Conservation (phyloP, 2,888 invertebrate species). For the Diarsia rubi region DNA sequence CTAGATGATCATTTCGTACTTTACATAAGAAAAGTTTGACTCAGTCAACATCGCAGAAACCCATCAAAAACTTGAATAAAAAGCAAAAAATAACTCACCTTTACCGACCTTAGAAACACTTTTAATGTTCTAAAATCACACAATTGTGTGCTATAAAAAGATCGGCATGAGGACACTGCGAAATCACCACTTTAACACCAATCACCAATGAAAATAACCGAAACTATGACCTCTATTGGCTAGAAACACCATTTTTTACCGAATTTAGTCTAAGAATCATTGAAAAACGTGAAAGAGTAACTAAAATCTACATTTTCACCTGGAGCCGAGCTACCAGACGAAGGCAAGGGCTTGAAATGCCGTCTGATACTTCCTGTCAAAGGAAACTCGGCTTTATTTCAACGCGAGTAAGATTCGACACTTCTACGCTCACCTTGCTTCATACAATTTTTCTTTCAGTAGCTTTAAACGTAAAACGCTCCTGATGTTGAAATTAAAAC, state of each 20-base stretch:
- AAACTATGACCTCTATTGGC: conserved; percentile 4
- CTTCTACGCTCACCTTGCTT: conserved; percentile 4
- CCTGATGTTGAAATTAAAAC: not conserved
- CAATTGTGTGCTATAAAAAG: conserved; percentile 36
- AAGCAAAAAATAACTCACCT: conserved; percentile 40
- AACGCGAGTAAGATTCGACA: conserved; percentile 16
- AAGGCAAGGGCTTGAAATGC: conserved; percentile 43
- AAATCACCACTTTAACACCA: conserved; percentile 22
- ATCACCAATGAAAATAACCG: conserved; percentile 36
- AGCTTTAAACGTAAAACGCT: not conserved
- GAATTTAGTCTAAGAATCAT: conserved; percentile 47
- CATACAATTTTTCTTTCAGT: conserved; percentile 29
- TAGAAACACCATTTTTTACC: conserved; percentile 36
- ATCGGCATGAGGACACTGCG: conserved; percentile 37
- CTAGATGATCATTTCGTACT: not conserved
- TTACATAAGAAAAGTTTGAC: not conserved
- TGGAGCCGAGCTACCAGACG: conserved; percentile 52
- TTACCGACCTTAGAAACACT: conserved; percentile 3
- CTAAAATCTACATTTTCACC: conserved; percentile 66
- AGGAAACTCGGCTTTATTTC: conserved; percentile 45
- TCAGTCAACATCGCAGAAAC: not conserved
- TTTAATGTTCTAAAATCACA: conserved; percentile 36
- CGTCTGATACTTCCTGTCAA: not conserved
- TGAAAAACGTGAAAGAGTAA: conserved; percentile 43
- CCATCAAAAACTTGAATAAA: not conserved